These are phyloP conservation scores for Leucopternis melanops DNA, from an alignment of 2,113 vertebrate genomes.

Conservation along the genomic window DNA sequence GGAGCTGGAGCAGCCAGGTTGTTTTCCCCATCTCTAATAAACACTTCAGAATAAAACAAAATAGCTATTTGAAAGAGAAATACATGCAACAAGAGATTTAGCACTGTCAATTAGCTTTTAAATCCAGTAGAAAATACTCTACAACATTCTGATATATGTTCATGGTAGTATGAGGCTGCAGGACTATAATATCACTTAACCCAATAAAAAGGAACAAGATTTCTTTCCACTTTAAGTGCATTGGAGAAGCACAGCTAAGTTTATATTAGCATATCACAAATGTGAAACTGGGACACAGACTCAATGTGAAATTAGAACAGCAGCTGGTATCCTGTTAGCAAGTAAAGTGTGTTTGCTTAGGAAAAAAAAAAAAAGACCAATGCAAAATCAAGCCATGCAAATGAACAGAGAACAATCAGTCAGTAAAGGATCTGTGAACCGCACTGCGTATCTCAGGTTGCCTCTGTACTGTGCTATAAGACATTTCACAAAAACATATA, in stretches of 20 bases:
- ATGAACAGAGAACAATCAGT: conserved; percentile 19
- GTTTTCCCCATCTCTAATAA: background rate
- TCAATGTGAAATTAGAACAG: conserved; percentile 51
- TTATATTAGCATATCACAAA: conserved; percentile 57
- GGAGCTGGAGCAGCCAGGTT: too few species aligned
- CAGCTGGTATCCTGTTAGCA: conserved; percentile 63
- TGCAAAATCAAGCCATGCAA: conserved; percentile 19
- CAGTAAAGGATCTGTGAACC: background rate
- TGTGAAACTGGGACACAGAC: conserved; percentile 55
- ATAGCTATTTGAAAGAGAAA: background rate
- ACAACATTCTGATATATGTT: background rate
- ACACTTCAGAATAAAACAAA: conserved; percentile 3
- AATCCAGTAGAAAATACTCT: background rate
- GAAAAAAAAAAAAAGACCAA: background rate
- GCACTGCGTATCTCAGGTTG: background rate
- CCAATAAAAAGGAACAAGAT: background rate
- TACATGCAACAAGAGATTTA: background rate
- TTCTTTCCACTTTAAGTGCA: background rate
- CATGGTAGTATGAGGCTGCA: background rate
- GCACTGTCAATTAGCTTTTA: background rate
- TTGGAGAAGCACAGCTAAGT: background rate
- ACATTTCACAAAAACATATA: background rate
- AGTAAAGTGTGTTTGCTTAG: conserved; percentile 43
- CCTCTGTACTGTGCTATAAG: background rate
- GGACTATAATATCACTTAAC: background rate